Evolutionary conservation across 1,140 invertebrate species (phyloP), one percentile per base, ranked within the genome.

Genomic region (Drosophila burlai): DNA sequence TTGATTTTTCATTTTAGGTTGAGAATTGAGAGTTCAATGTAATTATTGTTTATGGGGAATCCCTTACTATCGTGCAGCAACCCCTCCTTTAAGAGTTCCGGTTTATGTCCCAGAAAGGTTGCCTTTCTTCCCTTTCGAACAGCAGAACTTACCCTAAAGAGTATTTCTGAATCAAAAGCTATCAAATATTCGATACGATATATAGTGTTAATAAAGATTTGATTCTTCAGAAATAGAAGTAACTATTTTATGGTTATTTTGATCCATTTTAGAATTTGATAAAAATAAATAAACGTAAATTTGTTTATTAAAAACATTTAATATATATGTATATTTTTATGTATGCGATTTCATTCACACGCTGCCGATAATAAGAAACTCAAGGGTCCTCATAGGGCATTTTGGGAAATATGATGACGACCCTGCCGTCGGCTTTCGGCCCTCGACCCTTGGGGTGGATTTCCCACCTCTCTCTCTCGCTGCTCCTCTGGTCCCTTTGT

Each of bases 371-470:
- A 67, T 79, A 83, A 76, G 52, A 54, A 66, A 46, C 38, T 43
- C 63, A 81, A 84, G 67, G 61, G 57, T 62, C 42, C 49, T 59
- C 67, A 64, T 63, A 69, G 68, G 67, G 64, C 40, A 68, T 65
- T 85, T 71, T 52, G 24, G 31, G 59, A 76, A 79, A 77, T 80
- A 73, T 65, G 55, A 68, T 47, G 73, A 60, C 69, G 67, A 74
- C 69, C 54, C 50, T 68, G 65, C 34, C 29, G 47, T 45, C 21
- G 60, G 15, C 42, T 21, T 43, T 31, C 8, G 75, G 76, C 55
- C 43, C 55, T 47, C 64, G 64, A 64, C 63, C 73, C 59, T 55
- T 67, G 81, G 81, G 81, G 81, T 83, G 60, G 80, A 77, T 81
- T 45, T 52, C 18, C 11, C 55, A 18, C 29, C 24, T 50, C 24